Percentiles rank a stretch among this genome's conserved stretches.
These are phyloP conservation scores for Tenodera sinensis DNA, from an alignment of 2,888 invertebrate species.

Conservation along the genomic window DNA sequence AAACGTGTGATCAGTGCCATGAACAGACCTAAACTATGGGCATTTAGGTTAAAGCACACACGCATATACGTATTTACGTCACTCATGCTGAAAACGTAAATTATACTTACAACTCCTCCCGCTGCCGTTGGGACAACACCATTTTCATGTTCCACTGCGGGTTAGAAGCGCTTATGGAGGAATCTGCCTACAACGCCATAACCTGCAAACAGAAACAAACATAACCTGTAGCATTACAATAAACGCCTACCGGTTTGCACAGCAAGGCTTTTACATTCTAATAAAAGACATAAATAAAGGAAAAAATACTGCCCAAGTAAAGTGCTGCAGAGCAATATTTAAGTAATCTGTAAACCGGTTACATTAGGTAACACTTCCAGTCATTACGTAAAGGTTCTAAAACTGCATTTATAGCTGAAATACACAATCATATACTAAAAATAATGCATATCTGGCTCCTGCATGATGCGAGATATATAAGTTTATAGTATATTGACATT, in stretches of 20 bases:
- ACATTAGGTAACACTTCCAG: too few species aligned
- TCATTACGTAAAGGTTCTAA: too few species aligned
- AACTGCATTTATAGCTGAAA: too few species aligned
- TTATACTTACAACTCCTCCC: slow-evolving; percentile 95
- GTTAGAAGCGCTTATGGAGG: slow-evolving; percentile 24
- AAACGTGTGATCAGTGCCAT: not conserved
- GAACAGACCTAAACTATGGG: not conserved
- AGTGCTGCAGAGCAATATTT: too few species aligned
- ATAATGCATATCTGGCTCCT: too few species aligned
- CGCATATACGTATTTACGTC: not conserved
- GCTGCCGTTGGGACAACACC: slow-evolving; percentile 99
- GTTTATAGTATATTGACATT: too few species aligned
- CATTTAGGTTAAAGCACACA: not conserved
- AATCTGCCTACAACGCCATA: slow-evolving; percentile 23
- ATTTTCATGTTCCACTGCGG: slow-evolving; percentile 83
- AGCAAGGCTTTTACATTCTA: not conserved
- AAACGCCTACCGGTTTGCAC: not conserved
- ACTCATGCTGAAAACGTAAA: not conserved
- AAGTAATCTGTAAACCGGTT: too few species aligned
- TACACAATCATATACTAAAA: too few species aligned
- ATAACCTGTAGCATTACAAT: not conserved
- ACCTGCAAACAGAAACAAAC: slow-evolving; percentile 21
- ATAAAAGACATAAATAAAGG: too few species aligned
- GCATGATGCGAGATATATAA: too few species aligned
- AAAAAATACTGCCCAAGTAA: not conserved